A percentile compares a stretch with the other conserved stretches of the same genome.
Evolutionary conservation across 1,140 invertebrate species (phyloP).

Genomic region (Pinna nobilis): DNA sequence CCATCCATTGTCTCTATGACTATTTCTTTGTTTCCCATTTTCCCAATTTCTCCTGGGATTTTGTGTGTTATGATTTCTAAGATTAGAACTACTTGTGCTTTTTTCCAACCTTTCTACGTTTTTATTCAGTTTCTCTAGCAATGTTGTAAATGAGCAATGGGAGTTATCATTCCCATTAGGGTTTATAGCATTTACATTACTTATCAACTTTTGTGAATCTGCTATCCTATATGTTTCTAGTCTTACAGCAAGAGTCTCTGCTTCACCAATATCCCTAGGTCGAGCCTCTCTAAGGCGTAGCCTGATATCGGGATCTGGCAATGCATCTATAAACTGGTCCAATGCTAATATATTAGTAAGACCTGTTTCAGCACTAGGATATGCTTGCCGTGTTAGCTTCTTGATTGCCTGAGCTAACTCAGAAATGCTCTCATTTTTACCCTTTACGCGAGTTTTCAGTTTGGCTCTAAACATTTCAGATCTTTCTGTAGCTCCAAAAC

Average conservation of each 20-base stretch:
- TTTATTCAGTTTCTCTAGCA: conserved; percentile 6
- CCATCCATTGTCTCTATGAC: neutral
- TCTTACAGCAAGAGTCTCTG: conserved; percentile 17
- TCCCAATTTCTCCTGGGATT: neutral
- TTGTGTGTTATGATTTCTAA: neutral
- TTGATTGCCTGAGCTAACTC: conserved; percentile 20
- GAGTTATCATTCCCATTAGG: neutral
- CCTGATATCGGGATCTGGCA: conserved; percentile 25
- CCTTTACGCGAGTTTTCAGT: conserved; percentile 15
- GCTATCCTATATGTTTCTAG: conserved; percentile 9
- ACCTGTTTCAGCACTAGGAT: conserved; percentile 17
- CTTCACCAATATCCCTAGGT: conserved; percentile 25
- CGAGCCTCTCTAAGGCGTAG: conserved; percentile 18
- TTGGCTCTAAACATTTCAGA: conserved; percentile 23
- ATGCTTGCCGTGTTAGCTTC: conserved; percentile 10
- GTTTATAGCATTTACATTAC: conserved; percentile 4
- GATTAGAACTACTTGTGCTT: neutral
- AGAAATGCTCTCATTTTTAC: conserved; percentile 12
- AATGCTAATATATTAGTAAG: conserved; percentile 21
- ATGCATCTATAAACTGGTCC: conserved; percentile 22
- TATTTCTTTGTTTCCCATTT: conserved; percentile 7
- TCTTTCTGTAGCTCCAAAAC: conserved; percentile 15
- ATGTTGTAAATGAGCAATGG: neutral
- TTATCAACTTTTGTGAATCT: neutral
- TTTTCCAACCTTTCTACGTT: conserved; percentile 15